A percentile compares a stretch with the other conserved stretches of the same genome.
Conservation (phyloP, 2,888 invertebrate genomes). For the Drosophila nigritarsus region DNA sequence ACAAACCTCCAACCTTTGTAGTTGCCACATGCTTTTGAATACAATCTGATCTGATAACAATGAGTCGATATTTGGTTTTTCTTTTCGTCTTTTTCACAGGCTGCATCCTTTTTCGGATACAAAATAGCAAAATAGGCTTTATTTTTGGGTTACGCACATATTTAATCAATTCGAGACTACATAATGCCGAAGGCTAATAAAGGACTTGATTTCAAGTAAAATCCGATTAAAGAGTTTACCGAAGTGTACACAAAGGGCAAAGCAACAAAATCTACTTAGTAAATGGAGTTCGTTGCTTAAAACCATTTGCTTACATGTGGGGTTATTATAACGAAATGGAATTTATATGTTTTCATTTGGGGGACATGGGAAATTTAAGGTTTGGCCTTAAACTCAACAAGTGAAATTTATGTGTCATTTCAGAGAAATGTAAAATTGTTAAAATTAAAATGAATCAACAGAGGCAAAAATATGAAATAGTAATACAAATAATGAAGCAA, state of each 20-base stretch:
- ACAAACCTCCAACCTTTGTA: not conserved
- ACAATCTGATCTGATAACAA: constrained; percentile 37
- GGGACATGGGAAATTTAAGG: constrained; percentile 11
- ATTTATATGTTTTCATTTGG: constrained; percentile 44
- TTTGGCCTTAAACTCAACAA: not conserved
- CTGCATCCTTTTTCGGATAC: constrained; percentile 8
- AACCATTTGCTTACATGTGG: not conserved
- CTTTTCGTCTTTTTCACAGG: constrained; percentile 2
- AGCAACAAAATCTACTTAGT: constrained; percentile 17
- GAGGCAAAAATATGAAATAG: not conserved
- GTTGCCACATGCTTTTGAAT: constrained; percentile 2
- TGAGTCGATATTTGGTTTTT: constrained; percentile 11
- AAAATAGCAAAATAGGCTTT: constrained; percentile 15
- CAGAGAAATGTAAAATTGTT: not conserved
- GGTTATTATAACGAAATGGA: constrained; percentile 17
- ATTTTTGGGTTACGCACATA: constrained; percentile 17
- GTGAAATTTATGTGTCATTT: not conserved
- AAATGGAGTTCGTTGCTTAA: constrained; percentile 4
- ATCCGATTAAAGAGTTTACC: constrained; percentile 16
- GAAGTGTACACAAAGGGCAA: not conserved
- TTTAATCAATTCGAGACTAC: constrained; percentile 33
- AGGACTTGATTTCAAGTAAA: constrained; percentile 10
- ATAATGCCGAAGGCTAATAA: constrained; percentile 22
- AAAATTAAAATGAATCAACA: not conserved
- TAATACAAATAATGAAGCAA: not conserved